Percentiles rank a stretch among this genome's conserved stretches.
phyloP scores from a whole-genome alignment of 1,140 invertebrate species.

The Drosophila tristis region DNA sequence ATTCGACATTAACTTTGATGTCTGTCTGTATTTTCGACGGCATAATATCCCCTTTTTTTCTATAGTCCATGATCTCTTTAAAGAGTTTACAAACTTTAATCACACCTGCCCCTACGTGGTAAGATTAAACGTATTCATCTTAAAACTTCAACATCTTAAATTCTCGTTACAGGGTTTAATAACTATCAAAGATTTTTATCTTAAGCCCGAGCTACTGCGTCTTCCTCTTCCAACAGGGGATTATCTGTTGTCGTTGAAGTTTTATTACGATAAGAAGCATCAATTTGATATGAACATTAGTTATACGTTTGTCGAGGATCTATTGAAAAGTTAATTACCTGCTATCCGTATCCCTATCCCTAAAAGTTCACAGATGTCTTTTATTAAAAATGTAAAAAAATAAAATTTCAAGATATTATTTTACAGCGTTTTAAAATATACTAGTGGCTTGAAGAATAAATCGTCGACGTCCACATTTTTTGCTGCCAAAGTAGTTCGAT shows the following conservation, averaged over 20 bases:
- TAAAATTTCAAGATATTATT: too few relatives aligned
- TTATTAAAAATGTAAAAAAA: too few relatives aligned
- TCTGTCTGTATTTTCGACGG: conserved; percentile 1
- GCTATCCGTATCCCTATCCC: too few relatives aligned
- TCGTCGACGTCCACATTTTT: too few relatives aligned
- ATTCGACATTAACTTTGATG: conserved; percentile 1
- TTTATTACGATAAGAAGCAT: conserved; percentile 6
- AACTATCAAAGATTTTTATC: conserved; percentile 14
- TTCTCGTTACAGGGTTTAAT: background rate
- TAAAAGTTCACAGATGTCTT: too few relatives aligned
- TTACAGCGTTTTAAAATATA: too few relatives aligned
- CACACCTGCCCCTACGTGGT: conserved; percentile 34
- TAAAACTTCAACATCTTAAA: too few relatives aligned
- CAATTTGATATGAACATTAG: conserved; percentile 22
- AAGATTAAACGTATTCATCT: background rate
- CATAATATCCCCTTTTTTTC: background rate
- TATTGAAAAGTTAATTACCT: background rate
- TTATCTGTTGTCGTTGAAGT: conserved; percentile 10
- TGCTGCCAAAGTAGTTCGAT: too few relatives aligned
- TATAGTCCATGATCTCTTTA: conserved; percentile 6
- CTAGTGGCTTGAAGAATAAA: too few relatives aligned
- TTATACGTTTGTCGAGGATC: conserved; percentile 22
- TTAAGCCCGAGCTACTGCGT: conserved; percentile 7
- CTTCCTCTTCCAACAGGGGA: conserved; percentile 29
- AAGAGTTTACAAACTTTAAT: conserved; percentile 25